phyloP scores from a whole-genome alignment of 2,888 invertebrate genomes.

The Dicyrtomina minuta region DNA sequence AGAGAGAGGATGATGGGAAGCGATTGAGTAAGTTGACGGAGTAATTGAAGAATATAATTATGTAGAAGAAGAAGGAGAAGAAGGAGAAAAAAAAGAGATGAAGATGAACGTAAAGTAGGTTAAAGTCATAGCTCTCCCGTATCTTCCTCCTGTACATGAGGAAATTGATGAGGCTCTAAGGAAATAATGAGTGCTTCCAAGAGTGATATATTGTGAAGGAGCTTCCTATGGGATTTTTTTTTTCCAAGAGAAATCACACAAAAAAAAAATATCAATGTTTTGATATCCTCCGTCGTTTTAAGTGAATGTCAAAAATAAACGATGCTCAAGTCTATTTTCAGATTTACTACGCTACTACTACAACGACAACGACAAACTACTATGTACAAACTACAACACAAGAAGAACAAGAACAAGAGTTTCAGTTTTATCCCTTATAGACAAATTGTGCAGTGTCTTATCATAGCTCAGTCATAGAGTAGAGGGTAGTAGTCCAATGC shows the following conservation, averaged over 20 bases:
- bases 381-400: too few relatives aligned
- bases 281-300: constrained; percentile 47
- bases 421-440: too few relatives aligned
- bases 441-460: too few relatives aligned
- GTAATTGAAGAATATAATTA: too few relatives aligned
- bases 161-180: constrained; percentile 51
- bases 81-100: neutral
- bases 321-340: constrained; percentile 51
- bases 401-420: too few relatives aligned
- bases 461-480: too few relatives aligned
- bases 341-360: constrained; percentile 19
- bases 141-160: constrained; percentile 9
- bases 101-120: constrained; percentile 20
- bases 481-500: too few relatives aligned
- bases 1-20: neutral
- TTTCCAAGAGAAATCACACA: constrained; percentile 30
- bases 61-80: neutral
- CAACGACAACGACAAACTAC: too few relatives aligned
- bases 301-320: constrained; percentile 51
- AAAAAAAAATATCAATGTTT: constrained; percentile 45
- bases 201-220: constrained; percentile 39
- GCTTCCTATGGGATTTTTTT: constrained; percentile 11
- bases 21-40: neutral
- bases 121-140: constrained; percentile 7
- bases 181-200: constrained; percentile 47